phyloP scores from a whole-genome alignment of 35 echinoderm and acorn worm species.

The Apostichopus japonicus region DNA sequence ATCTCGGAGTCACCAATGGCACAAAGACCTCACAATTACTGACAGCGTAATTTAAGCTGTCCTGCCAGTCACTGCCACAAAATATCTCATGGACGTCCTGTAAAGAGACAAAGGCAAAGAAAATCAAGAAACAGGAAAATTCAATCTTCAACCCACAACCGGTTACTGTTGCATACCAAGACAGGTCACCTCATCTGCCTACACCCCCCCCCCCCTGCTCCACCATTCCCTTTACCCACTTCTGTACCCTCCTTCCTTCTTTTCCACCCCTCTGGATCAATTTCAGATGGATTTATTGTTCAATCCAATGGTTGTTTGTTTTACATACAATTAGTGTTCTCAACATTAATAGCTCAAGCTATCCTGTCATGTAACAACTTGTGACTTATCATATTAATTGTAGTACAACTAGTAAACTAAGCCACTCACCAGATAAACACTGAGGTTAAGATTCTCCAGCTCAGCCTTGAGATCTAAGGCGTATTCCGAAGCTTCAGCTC shows the following conservation, averaged over 20 bases:
- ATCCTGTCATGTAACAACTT: not conserved
- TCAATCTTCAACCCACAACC: not conserved
- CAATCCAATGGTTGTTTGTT: too few species aligned
- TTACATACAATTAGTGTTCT: too few species aligned
- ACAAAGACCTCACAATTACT: conserved; percentile 98
- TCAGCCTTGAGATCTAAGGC: conserved; percentile 91
- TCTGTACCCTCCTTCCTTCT: too few species aligned
- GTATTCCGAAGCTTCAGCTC: conserved; percentile 93
- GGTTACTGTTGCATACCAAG: not conserved
- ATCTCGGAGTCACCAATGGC: conserved; percentile 91
- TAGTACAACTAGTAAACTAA: not conserved
- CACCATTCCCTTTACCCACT: too few species aligned
- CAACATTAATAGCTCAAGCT: too few species aligned
- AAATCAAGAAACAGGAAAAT: not conserved
- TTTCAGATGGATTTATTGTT: too few species aligned
- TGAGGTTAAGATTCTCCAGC: conserved; percentile 76
- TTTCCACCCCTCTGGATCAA: too few species aligned
- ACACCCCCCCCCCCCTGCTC: too few species aligned
- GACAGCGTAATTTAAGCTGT: conserved; percentile 96
- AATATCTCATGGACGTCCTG: conserved; percentile 99
- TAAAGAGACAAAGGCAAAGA: not conserved
- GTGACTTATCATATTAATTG: not conserved
- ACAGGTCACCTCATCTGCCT: too few species aligned
- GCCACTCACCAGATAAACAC: conserved; percentile 90
- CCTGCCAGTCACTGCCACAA: conserved; percentile 96